Evolutionary conservation across 2,797 vertebrate genomes (phyloP).

Genomic region (Anguilla marmorata): DNA sequence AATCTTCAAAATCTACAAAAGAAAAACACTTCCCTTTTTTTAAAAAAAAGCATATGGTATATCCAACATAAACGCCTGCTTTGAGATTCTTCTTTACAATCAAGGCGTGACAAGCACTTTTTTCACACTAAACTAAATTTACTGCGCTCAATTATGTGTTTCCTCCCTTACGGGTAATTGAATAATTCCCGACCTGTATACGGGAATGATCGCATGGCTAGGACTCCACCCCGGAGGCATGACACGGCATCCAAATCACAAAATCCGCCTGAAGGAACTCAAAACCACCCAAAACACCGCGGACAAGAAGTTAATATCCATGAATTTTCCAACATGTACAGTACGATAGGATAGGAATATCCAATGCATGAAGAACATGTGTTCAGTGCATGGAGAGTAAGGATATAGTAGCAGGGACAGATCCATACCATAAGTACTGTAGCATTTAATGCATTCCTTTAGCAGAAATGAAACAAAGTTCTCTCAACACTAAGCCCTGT

Average conservation of each 20-base stretch:
- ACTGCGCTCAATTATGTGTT: slow-evolving; percentile 44
- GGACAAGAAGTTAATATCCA: slow-evolving; percentile 25
- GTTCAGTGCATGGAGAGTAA: slow-evolving; percentile 6
- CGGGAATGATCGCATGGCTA: slow-evolving; percentile 30
- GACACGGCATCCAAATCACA: slow-evolving; percentile 12
- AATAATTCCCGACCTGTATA: slow-evolving; percentile 25
- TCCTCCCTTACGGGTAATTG: slow-evolving; percentile 33
- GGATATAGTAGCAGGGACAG: not conserved
- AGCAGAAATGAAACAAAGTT: not conserved
- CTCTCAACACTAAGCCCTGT: not conserved
- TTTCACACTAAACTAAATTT: slow-evolving; percentile 37
- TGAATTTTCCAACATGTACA: slow-evolving; percentile 32
- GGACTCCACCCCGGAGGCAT: slow-evolving; percentile 29
- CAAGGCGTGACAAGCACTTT: not conserved
- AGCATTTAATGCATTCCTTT: not conserved
- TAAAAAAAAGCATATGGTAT: not conserved
- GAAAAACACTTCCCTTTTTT: not conserved
- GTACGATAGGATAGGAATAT: slow-evolving; percentile 17
- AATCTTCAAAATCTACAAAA: not conserved
- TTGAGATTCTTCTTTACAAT: slow-evolving; percentile 16
- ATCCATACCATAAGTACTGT: not conserved
- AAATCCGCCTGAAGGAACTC: not conserved
- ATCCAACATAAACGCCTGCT: slow-evolving; percentile 17
- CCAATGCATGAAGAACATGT: slow-evolving; percentile 38
- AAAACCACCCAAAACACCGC: slow-evolving; percentile 31